A percentile compares a stretch with the other conserved stretches of the same genome.
These are phyloP conservation scores for Sus scrofa DNA, from an alignment of 2,113 vertebrate genomes.

Conservation along the genomic window T2T-Sscrofa CM000815.6:108252501-108253000, in stretches of 20 bases:
- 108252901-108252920: background rate
- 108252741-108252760: background rate
- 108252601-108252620: background rate
- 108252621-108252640: background rate
- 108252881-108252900: background rate
- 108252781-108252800: background rate
- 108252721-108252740: background rate
- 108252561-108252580: background rate
- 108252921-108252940: background rate
- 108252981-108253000: background rate
- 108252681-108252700: background rate
- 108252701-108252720: background rate
- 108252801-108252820: background rate
- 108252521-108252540: background rate
- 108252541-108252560: background rate
- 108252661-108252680: background rate
- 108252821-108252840: background rate
- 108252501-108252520: background rate
- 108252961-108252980: background rate
- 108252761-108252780: background rate
- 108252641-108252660: background rate
- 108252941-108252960: background rate
- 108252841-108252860: background rate
- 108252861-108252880: background rate
- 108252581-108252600: background rate